phyloP scores from a whole-genome alignment of 2,113 vertebrate species.

The Equus quagga region DNA sequence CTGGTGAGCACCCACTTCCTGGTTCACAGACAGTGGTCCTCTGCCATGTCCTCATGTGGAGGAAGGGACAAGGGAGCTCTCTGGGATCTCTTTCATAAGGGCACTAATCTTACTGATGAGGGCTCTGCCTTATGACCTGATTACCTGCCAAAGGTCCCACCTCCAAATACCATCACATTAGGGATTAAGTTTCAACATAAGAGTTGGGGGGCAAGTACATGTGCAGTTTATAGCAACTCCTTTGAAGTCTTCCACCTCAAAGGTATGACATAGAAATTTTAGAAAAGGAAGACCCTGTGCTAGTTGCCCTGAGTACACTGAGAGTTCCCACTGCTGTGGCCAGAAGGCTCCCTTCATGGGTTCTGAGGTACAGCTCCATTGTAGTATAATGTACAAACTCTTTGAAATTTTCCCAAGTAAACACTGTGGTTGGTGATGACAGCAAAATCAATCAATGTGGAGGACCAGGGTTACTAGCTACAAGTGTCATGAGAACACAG shows the following conservation, averaged over 20 bases:
- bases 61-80: background rate
- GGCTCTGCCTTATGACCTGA: background rate
- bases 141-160: background rate
- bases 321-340: background rate
- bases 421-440: background rate
- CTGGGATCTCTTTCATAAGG: background rate
- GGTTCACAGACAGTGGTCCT: background rate
- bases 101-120: background rate
- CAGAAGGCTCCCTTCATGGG: background rate
- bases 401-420: background rate
- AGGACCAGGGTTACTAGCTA: background rate
- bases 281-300: background rate
- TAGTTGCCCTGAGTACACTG: background rate
- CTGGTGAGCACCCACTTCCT: background rate
- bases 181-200: background rate
- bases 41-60: background rate
- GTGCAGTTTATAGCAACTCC: background rate
- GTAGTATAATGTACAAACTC: background rate
- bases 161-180: background rate
- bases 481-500: background rate
- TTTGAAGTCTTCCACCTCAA: background rate
- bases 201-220: background rate
- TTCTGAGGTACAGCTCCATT: background rate
- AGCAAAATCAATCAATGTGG: background rate
- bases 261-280: conserved; percentile 22